Conservation (phyloP, 2,113 vertebrate genomes). For the Amphiprion ocellaris region DNA sequence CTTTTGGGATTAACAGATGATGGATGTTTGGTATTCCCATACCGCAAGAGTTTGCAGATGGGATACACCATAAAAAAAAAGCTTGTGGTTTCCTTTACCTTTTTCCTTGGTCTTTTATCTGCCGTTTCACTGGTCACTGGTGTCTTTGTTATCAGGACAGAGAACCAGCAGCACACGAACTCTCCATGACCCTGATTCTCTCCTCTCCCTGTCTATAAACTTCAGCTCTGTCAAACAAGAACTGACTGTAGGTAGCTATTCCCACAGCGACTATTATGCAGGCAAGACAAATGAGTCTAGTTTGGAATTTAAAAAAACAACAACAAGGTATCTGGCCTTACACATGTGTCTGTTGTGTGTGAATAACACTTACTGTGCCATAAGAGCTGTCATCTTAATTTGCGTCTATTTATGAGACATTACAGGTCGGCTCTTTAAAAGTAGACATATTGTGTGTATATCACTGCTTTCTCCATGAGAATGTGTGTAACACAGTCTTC, state of each 20-base stretch:
- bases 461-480: not conserved
- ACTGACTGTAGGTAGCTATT: constrained; percentile 57
- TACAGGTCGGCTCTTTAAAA: not conserved
- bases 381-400: constrained; percentile 5
- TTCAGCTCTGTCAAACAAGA: constrained; percentile 51
- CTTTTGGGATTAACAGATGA: not conserved
- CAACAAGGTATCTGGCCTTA: not conserved
- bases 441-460: not conserved
- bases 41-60: not conserved
- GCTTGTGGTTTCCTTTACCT: constrained; percentile 1
- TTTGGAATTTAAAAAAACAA: constrained; percentile 28
- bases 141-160: constrained; percentile 38
- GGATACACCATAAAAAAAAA: constrained; percentile 20
- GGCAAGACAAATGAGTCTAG: constrained; percentile 35
- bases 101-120: constrained; percentile 16
- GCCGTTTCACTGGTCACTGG: constrained; percentile 26
- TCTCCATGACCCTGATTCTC: constrained; percentile 45
- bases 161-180: constrained; percentile 39
- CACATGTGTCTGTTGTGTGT: constrained; percentile 20
- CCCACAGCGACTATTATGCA: constrained; percentile 51
- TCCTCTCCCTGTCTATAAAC: constrained; percentile 23
- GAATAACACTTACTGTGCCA: constrained; percentile 19
- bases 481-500: constrained; percentile 5
- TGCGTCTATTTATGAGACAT: constrained; percentile 26
- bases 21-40: not conserved